Evolutionary conservation across 92 coral and sea anemone species (phyloP).

Genomic region (Zoanthus solanderi): DNA sequence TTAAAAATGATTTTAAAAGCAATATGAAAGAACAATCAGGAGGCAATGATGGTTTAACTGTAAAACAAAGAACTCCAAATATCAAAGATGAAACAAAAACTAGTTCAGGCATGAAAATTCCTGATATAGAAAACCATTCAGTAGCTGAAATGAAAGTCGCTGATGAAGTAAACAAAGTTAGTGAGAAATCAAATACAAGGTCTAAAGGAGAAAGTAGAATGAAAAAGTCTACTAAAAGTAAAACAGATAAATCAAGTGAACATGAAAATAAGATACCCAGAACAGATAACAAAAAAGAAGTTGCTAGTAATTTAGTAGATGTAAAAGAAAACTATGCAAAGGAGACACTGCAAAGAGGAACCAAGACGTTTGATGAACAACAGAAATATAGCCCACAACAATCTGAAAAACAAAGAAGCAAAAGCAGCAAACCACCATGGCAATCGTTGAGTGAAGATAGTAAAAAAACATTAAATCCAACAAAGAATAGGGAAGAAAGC

Average conservation of each 20-base stretch:
- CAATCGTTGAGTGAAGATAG: not conserved
- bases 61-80: not conserved
- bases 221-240: not conserved
- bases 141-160: not conserved
- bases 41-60: not conserved
- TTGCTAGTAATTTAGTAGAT: not conserved
- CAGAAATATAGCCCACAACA: not conserved
- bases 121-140: not conserved
- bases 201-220: conserved; percentile 8
- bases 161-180: not conserved
- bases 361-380: not conserved
- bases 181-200: not conserved
- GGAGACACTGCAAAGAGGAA: not conserved
- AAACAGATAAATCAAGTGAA: not conserved
- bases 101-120: not conserved
- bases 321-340: not conserved
- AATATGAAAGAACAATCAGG: not conserved
- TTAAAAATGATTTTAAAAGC: not conserved
- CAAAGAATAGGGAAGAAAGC: not conserved
- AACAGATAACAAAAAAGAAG: not conserved
- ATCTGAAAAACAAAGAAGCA: not conserved
- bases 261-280: not conserved
- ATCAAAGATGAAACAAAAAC: not conserved
- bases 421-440: not conserved
- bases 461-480: not conserved